Conservation (phyloP, 2,888 invertebrate genomes). For the Ichneumoninae sp. region DNA sequence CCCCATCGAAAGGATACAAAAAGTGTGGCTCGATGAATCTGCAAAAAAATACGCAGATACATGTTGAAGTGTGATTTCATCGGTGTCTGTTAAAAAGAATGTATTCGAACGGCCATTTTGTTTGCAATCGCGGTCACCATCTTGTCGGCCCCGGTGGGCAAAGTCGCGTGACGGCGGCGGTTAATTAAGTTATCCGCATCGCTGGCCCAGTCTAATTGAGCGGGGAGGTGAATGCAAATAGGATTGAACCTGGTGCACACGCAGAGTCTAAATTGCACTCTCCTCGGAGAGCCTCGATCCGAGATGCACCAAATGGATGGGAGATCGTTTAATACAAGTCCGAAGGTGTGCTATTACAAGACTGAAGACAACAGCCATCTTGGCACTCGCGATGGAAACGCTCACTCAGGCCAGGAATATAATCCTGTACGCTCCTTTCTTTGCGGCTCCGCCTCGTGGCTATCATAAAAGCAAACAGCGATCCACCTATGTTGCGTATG, state of each 20-base stretch:
- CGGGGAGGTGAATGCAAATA: slow-evolving; percentile 35
- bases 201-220: slow-evolving; percentile 41
- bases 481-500: slow-evolving; percentile 41
- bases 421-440: slow-evolving; percentile 16
- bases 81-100: not conserved
- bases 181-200: slow-evolving; percentile 50
- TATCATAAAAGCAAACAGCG: slow-evolving; percentile 59
- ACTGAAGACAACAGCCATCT: not conserved
- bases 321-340: slow-evolving; percentile 30
- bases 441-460: slow-evolving; percentile 35
- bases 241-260: slow-evolving; percentile 22
- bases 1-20: not conserved
- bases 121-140: not conserved
- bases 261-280: slow-evolving; percentile 10
- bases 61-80: not conserved
- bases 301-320: not conserved
- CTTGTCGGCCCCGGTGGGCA: slow-evolving; percentile 9
- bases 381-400: slow-evolving; percentile 6
- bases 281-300: not conserved
- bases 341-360: slow-evolving; percentile 37
- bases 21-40: not conserved
- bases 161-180: slow-evolving; percentile 42
- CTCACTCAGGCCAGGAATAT: slow-evolving; percentile 29
- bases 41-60: not conserved
- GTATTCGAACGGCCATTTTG: slow-evolving; percentile 9